Percentiles rank a stretch among this genome's conserved stretches.
These are phyloP conservation scores for Chiloscyllium punctatum DNA, from an alignment of 2,797 vertebrate species.

Conservation along the genomic window DNA sequence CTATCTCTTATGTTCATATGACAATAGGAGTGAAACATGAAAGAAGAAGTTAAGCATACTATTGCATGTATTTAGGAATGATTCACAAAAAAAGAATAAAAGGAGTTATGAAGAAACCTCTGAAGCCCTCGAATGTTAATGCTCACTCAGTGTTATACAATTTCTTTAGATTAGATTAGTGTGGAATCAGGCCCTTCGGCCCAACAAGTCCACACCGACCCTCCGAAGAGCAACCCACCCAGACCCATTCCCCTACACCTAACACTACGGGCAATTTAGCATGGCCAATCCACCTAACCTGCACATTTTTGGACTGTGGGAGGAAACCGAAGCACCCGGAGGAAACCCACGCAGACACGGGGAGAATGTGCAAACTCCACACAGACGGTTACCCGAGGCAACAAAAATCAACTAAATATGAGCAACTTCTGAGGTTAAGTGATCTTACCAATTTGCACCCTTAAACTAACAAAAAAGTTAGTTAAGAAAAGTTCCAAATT, in stretches of 20 bases:
- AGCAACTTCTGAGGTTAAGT: neutral
- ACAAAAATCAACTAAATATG: constrained; percentile 21
- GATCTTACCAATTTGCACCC: neutral
- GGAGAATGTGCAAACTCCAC: no score
- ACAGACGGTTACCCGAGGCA: neutral
- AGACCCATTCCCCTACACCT: no score
- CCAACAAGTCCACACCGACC: no score
- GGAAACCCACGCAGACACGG: no score
- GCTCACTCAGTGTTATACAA: neutral
- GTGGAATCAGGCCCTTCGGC: no score
- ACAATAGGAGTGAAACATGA: neutral
- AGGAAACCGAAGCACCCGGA: no score
- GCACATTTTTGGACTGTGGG: no score
- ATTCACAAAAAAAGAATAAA: constrained; percentile 29
- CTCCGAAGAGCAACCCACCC: no score
- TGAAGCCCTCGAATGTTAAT: neutral
- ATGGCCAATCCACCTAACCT: no score
- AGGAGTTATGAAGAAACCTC: neutral
- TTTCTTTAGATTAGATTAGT: neutral
- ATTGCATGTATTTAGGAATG: neutral
- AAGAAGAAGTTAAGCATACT: neutral
- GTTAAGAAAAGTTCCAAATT: neutral
- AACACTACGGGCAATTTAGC: no score
- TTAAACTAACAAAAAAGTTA: constrained; percentile 6
- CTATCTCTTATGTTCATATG: neutral